Evolutionary conservation across 2,888 invertebrate species (phyloP).

Genomic region (Xestia sexstrigata): DNA sequence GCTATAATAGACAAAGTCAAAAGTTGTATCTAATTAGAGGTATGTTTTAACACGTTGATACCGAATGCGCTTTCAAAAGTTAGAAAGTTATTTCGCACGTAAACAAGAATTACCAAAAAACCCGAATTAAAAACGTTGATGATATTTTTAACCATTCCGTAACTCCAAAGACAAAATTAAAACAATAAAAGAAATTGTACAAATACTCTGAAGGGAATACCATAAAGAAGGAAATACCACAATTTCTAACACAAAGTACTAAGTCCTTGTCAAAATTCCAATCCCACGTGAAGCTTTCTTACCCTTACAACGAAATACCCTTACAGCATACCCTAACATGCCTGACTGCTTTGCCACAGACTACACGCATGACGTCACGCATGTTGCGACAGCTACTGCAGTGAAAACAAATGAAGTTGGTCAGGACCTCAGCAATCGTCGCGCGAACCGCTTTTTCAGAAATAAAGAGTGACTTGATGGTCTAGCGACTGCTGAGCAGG

Average conservation of each 20-base stretch:
- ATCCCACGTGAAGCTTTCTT: conserved; percentile 7
- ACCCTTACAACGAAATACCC: conserved; percentile 17
- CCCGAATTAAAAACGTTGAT: too few relatives aligned
- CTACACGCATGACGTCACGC: background rate
- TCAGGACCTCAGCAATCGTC: background rate
- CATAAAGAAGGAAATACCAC: conserved; percentile 1
- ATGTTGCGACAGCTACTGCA: background rate
- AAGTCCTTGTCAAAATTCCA: conserved; percentile 17
- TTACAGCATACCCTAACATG: conserved; percentile 31
- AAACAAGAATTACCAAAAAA: too few relatives aligned
- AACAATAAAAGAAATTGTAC: background rate
- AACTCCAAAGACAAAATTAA: too few relatives aligned
- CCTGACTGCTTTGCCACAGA: background rate
- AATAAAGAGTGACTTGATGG: background rate
- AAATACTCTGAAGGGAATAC: background rate
- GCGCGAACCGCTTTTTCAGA: background rate
- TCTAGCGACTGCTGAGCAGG: background rate
- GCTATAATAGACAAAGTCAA: too few relatives aligned
- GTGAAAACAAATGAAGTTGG: background rate
- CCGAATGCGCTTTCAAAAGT: too few relatives aligned
- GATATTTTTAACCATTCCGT: too few relatives aligned
- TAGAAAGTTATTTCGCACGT: too few relatives aligned
- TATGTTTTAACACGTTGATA: too few relatives aligned
- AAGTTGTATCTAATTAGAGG: too few relatives aligned
- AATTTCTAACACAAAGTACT: conserved; percentile 8